Evolutionary conservation across 2,797 vertebrate species (phyloP).

Genomic region (Poeciliopsis gracilis): DNA sequence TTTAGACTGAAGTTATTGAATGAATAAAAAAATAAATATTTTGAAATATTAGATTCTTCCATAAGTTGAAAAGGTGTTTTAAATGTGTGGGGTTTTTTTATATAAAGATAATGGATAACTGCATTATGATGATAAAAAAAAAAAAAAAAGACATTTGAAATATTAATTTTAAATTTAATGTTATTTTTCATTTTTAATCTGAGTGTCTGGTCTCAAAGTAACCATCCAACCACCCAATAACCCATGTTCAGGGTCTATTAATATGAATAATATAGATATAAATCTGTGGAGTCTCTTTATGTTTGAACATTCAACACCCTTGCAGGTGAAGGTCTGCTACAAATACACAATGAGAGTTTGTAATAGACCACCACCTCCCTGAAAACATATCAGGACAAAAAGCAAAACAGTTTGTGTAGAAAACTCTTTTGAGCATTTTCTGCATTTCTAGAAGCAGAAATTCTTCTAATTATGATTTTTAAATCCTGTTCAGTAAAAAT

Average conservation of each 20-base stretch:
- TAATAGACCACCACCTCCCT: not conserved
- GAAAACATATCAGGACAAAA: not conserved
- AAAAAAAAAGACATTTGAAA: not conserved
- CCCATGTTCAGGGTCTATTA: not conserved
- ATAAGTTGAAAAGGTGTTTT: not conserved
- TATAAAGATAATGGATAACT: not conserved
- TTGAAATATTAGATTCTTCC: not conserved
- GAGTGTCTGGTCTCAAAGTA: not conserved
- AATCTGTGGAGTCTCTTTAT: not conserved
- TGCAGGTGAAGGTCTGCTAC: not conserved
- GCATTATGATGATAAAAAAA: not conserved
- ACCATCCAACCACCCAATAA: not conserved
- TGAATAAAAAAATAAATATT: not conserved
- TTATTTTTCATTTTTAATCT: not conserved
- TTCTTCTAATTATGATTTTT: not conserved
- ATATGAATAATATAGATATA: not conserved
- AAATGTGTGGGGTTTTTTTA: not conserved
- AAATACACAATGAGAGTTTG: not conserved
- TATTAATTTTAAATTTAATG: not conserved
- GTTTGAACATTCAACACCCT: not conserved
- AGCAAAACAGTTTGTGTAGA: not conserved
- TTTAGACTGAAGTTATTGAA: not conserved
- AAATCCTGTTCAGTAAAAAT: not conserved
- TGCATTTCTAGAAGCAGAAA: not conserved
- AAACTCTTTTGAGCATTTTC: too few species aligned